Percentiles rank a stretch among this genome's conserved stretches.
These are phyloP conservation scores for Gobio occitaniae DNA, from an alignment of 2,797 vertebrate species.

Conservation along the genomic window DNA sequence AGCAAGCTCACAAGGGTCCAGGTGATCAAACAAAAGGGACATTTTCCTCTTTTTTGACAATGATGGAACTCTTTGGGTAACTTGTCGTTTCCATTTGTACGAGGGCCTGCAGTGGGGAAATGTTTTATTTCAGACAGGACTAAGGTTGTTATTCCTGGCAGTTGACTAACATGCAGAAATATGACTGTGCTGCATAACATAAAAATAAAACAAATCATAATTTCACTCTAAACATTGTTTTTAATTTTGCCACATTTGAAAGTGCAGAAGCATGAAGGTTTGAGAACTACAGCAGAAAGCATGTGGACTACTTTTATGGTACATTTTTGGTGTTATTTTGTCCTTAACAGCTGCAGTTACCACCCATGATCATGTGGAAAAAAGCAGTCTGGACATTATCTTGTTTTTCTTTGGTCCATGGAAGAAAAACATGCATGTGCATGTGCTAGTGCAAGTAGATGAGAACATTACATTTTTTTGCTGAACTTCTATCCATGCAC, in stretches of 20 bases:
- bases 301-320: not conserved
- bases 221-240: not conserved
- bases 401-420: not conserved
- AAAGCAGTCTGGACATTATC: not conserved
- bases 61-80: slow-evolving; percentile 84
- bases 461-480: not conserved
- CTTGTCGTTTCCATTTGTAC: slow-evolving; percentile 91
- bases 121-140: not conserved
- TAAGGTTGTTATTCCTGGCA: slow-evolving; percentile 10
- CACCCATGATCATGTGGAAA: not conserved
- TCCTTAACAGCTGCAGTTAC: not conserved
- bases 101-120: slow-evolving; percentile 79
- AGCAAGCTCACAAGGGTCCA: slow-evolving; percentile 87
- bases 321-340: not conserved
- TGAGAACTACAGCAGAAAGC: not conserved
- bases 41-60: slow-evolving; percentile 89
- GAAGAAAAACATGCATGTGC: not conserved
- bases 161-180: not conserved
- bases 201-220: not conserved
- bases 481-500: not conserved
- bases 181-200: not conserved
- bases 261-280: not conserved
- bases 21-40: slow-evolving; percentile 90
- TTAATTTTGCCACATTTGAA: not conserved
- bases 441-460: not conserved